Conservation (phyloP, 2,888 invertebrate species). For the Drosophila maculinotata region DNA sequence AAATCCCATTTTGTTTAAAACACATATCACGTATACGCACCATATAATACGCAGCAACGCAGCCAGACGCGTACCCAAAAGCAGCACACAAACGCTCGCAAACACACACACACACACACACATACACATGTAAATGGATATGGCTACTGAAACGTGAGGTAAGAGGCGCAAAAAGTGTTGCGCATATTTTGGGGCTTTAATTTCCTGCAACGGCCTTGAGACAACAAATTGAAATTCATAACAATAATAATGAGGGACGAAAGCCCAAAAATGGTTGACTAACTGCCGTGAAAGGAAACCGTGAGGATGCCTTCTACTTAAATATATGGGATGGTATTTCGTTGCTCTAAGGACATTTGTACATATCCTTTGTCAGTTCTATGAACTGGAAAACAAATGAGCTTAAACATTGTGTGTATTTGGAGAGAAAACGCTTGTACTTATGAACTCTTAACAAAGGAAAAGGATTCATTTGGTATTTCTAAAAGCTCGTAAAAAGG, state of each 20-base stretch:
- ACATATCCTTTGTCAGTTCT: conserved; percentile 24
- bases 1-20: conserved; percentile 57
- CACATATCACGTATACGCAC: conserved; percentile 74
- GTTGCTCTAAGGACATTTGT: conserved; percentile 6
- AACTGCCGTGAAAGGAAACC: conserved; percentile 25
- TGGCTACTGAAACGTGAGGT: conserved; percentile 24
- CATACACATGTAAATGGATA: not conserved
- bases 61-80: conserved; percentile 30
- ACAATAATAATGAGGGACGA: conserved; percentile 59
- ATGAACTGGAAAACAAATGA: conserved; percentile 37
- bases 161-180: conserved; percentile 65
- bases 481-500: not conserved
- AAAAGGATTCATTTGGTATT: not conserved
- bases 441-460: not conserved
- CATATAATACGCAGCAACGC: conserved; percentile 18
- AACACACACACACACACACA: conserved; percentile 12
- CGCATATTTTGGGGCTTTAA: conserved; percentile 67
- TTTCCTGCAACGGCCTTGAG: conserved; percentile 72
- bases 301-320: not conserved
- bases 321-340: not conserved
- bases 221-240: conserved; percentile 73
- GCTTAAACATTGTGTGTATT: conserved; percentile 32
- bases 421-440: conserved; percentile 7
- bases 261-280: conserved; percentile 30
- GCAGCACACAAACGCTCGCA: conserved; percentile 13